Base-by-base conservation (phyloP, 2,888 invertebrate species). In the Yponomeuta evonymella region DNA sequence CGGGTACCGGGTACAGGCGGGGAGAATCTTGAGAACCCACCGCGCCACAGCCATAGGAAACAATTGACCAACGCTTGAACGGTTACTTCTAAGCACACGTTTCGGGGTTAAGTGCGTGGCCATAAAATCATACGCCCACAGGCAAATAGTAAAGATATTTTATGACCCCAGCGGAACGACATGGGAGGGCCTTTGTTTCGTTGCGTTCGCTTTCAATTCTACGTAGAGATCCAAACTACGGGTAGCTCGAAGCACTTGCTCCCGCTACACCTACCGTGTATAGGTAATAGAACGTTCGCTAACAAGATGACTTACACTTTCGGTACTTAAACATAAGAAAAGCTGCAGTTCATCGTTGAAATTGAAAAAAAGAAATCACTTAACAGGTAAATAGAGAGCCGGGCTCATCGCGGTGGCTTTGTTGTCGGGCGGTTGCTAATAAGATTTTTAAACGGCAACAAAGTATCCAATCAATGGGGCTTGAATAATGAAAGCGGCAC, bases 381-480 rank as follows among this genome's bases (percentile, higher is more conserved):
- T 90, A 90, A 79, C 88, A 86, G 86, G 89, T 86, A 88, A 88
- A 89, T 88, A 89, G 85, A 83, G 83, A 79, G 79, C 72, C 77
- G 79, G 85, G 82, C 80, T 82, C 83, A 80, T 81, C 79, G 83
- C 73, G 75, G 51, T 5, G 81, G 82, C 82, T 87, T 89, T 89
- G 88, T 89, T 88, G 87, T 84, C 84, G 83, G 84, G 77, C 80
- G 87, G 90, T 89, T 88, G 88, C 87, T 91, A 90, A 90, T 90
- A 90, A 91, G 89, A 89, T 90, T 91, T 92, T 92, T 91, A 91
- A 91, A 90, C 89, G 89, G 86, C 89, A 88, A 91, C 90, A 90
- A 90, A 91, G 90, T 91, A 90, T 88, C 91, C 89, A 92, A 92
- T 92, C 92, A 90, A 92, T 92, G 90, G 86, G 78, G 87, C 88